Conservation (phyloP, 2,888 invertebrate species). For the Thumatha senex region DNA sequence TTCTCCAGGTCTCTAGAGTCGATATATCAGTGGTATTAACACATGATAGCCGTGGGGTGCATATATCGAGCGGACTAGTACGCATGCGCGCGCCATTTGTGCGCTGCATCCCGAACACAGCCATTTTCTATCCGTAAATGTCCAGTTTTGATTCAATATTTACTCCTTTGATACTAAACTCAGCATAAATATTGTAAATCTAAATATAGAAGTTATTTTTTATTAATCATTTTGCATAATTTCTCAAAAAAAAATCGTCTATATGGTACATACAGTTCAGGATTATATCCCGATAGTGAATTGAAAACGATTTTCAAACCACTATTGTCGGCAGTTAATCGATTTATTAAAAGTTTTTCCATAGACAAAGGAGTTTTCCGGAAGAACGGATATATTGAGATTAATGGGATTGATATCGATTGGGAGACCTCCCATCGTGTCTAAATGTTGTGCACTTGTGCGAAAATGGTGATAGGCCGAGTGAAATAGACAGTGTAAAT, state of each 20-base stretch:
- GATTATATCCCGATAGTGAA: neutral
- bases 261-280: neutral
- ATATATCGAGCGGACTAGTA: slow-evolving; percentile 73
- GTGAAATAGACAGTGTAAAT: neutral
- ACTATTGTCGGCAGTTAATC: neutral
- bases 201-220: neutral
- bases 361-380: slow-evolving; percentile 6
- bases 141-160: slow-evolving; percentile 42
- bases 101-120: slow-evolving; percentile 63
- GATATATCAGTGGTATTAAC: slow-evolving; percentile 46
- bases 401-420: slow-evolving; percentile 14
- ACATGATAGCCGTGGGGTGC: slow-evolving; percentile 65
- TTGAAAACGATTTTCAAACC: neutral
- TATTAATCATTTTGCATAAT: neutral
- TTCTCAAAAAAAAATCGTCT: neutral
- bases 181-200: neutral
- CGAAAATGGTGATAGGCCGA: slow-evolving; percentile 1
- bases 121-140: slow-evolving; percentile 70
- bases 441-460: slow-evolving; percentile 1
- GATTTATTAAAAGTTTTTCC: slow-evolving; percentile 2
- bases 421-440: slow-evolving; percentile 6
- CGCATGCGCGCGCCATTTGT: slow-evolving; percentile 77
- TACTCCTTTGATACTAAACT: slow-evolving; percentile 7
- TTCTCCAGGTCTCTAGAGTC: neutral
- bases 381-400: slow-evolving; percentile 4